Evolutionary conservation across 2,113 vertebrate genomes (phyloP).

Genomic region (Hymenochirus boettgeri): DNA sequence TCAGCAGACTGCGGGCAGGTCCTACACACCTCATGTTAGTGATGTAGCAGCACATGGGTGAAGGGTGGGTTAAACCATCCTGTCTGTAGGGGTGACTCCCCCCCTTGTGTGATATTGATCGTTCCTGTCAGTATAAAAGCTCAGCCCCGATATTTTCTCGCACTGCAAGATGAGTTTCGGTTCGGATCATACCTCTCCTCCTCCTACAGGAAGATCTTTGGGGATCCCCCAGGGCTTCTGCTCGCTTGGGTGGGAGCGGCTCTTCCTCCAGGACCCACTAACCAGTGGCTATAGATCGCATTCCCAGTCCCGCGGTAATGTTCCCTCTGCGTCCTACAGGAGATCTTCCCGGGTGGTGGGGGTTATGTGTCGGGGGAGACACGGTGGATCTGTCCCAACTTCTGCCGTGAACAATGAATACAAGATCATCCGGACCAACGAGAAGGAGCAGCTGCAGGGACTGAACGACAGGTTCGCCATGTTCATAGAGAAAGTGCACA

Average conservation of each 20-base stretch:
- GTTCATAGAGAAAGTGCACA: constrained; percentile 87
- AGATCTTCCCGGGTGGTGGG: constrained; percentile 54
- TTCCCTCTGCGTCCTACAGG: constrained; percentile 51
- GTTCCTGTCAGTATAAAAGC: constrained; percentile 21
- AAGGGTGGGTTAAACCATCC: constrained; percentile 48
- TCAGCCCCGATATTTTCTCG: not conserved
- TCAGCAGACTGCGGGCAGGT: too few species aligned
- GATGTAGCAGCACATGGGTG: not conserved
- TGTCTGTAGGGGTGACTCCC: constrained; percentile 9
- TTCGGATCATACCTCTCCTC: constrained; percentile 73
- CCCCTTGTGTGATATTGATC: constrained; percentile 8
- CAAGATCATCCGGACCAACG: constrained; percentile 83
- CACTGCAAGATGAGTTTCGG: constrained; percentile 75
- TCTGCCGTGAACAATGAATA: constrained; percentile 75
- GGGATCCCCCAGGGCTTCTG: constrained; percentile 71
- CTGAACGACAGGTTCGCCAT: constrained; percentile 85
- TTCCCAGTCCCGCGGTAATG: constrained; percentile 60
- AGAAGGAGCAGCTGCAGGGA: constrained; percentile 87
- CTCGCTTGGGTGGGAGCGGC: constrained; percentile 54
- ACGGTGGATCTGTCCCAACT: constrained; percentile 74
- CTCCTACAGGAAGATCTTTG: constrained; percentile 83
- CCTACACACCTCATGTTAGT: not conserved
- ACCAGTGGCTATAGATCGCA: constrained; percentile 65
- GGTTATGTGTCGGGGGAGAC: constrained; percentile 65
- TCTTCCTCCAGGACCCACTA: constrained; percentile 43